Base-by-base conservation (phyloP, 64 coral and sea anemone species). In the Montipora efflorescens region DNA sequence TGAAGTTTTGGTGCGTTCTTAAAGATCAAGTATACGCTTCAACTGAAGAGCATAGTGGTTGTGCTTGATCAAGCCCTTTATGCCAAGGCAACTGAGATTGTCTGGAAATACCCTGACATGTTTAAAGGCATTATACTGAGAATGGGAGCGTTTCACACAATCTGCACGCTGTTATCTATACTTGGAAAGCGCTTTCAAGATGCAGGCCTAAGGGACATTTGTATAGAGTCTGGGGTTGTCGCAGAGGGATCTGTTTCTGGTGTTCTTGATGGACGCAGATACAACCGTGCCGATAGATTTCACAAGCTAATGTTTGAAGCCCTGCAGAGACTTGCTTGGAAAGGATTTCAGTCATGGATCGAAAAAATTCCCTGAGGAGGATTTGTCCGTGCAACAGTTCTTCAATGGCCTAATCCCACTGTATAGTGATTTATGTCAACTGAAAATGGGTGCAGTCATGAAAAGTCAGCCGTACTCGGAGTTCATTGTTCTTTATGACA, bases 261-360 rank as follows among this genome's bases (percentile, higher is more conserved):
- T 18, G 81, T 87, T 48, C 73, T 92, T 50, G 91, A 93, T 5
- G 82, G 82, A 16, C 82, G 74, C n/a, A 78, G 46, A 55, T 93
- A 87, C 23, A 93, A 93, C 47, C 82, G 73, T 36, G 81, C 82
- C 44, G 21, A 87, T n/a, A 77, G 90, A 28, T 92, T 84, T 64
- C 90, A 84, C 43, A 92, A 92, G 44, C 19, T 61, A 16, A 92
- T 92, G 90, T 77, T 50, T 75, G 80, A 92, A 83, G 80, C 80
- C 2, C 80, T 92, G 11, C 67, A 85, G 2, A 92, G 67, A 48
- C 68, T 83, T 45, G 76, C 59, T 67, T 90, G 48, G 88, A 59
- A 11, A 28, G 55, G 75, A 79, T 59, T 64, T 14, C 7, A 78
- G 48, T 3, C 82, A 13, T 86, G 55, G 91, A 12, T 79, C 57